These are phyloP conservation scores for Anabacerthia variegaticeps DNA, from an alignment of 2,797 vertebrate species.

Conservation along the genomic window DNA sequence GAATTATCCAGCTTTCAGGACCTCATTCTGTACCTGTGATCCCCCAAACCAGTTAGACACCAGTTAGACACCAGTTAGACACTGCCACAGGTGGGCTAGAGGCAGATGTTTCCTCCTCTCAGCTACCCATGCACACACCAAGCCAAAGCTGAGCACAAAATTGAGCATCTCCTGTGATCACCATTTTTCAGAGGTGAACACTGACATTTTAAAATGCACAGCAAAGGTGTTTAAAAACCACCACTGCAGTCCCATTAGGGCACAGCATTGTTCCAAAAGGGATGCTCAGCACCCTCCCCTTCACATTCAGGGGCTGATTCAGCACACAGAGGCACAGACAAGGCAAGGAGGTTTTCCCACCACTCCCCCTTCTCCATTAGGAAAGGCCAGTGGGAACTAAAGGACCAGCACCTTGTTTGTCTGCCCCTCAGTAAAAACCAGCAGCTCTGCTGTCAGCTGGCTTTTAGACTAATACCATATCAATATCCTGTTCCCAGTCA, in stretches of 20 bases:
- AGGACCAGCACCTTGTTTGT: not conserved
- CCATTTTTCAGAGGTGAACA: not conserved
- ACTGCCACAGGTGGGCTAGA: not conserved
- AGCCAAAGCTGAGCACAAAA: not conserved
- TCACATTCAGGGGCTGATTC: not conserved
- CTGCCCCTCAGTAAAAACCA: not conserved
- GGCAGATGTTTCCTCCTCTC: not conserved
- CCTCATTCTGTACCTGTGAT: not conserved
- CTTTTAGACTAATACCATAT: not conserved
- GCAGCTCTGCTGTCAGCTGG: not conserved
- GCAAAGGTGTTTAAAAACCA: not conserved
- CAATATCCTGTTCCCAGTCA: not conserved
- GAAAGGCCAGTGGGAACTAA: not conserved
- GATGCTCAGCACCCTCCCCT: not conserved
- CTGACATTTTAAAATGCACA: not conserved
- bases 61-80: no score
- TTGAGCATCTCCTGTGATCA: not conserved
- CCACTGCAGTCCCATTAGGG: not conserved
- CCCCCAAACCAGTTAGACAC: not conserved
- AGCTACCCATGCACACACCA: not conserved
- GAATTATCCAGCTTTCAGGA: not conserved
- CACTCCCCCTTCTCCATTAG: not conserved
- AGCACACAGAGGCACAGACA: not conserved
- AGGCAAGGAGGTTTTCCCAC: not conserved
- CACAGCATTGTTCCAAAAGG: not conserved